These are phyloP conservation scores for Eristalis pertinax DNA, from an alignment of 2,888 invertebrate genomes.

Conservation along the genomic window DNA sequence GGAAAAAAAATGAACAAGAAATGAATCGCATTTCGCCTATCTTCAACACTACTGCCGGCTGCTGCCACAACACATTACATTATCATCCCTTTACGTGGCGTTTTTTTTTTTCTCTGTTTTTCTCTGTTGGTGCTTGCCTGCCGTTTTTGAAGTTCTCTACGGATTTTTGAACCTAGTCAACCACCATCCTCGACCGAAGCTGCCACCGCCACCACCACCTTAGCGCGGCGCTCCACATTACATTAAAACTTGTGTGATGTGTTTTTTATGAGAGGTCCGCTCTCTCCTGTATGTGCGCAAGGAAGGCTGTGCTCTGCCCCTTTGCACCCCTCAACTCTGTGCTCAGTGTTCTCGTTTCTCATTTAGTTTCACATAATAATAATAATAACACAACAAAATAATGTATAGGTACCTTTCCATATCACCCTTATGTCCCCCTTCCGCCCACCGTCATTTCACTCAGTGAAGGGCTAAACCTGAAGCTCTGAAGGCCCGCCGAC, in stretches of 20 bases:
- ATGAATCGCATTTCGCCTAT: conserved; percentile 60
- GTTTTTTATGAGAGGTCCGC: conserved; percentile 56
- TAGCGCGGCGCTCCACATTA: conserved; percentile 61
- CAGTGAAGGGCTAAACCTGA: neutral
- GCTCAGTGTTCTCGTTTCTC: conserved; percentile 63
- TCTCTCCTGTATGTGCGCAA: conserved; percentile 6
- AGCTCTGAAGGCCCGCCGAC: neutral
- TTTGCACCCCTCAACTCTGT: neutral
- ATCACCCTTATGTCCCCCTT: conserved; percentile 30
- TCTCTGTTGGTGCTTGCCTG: neutral
- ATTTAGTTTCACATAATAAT: conserved; percentile 72
- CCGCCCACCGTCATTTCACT: neutral
- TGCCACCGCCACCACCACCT: conserved; percentile 12
- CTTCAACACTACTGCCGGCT: conserved; percentile 62
- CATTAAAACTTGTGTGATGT: conserved; percentile 72
- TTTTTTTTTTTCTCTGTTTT: neutral
- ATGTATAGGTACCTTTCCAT: conserved; percentile 67
- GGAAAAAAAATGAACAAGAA: conserved; percentile 30
- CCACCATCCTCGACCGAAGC: conserved; percentile 10
- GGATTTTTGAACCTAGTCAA: conserved; percentile 66
- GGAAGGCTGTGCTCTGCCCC: neutral
- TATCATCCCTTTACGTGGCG: conserved; percentile 62
- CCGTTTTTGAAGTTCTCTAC: conserved; percentile 38
- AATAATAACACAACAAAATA: conserved; percentile 72
- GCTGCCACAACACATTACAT: conserved; percentile 65